Conservation (phyloP, 2,888 invertebrate genomes). For the Tetragnatha montana region DNA sequence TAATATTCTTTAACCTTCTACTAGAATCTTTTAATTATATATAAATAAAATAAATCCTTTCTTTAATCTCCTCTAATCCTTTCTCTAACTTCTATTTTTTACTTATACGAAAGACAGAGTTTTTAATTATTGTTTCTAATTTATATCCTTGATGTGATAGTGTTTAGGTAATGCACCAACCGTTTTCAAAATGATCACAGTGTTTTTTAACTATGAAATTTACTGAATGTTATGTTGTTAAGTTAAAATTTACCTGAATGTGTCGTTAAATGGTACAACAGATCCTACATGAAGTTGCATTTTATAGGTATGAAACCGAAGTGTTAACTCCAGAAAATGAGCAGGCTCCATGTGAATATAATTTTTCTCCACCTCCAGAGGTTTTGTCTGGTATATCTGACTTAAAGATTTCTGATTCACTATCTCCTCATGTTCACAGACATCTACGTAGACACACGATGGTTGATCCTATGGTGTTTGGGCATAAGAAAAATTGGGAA, state of each 20-base stretch:
- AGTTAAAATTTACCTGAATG: neutral
- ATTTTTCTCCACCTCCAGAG: slow-evolving; percentile 37
- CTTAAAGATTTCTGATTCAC: slow-evolving; percentile 38
- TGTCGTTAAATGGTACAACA: neutral
- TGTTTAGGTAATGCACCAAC: neutral
- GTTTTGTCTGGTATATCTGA: slow-evolving; percentile 40
- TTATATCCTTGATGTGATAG: neutral
- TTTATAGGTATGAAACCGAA: slow-evolving; percentile 57
- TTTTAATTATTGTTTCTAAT: neutral
- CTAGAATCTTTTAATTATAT: neutral
- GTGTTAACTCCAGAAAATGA: slow-evolving; percentile 26
- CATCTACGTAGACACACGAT: slow-evolving; percentile 62
- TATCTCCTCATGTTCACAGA: slow-evolving; percentile 62
- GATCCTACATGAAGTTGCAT: neutral
- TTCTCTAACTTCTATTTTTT: no score
- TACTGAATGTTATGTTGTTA: neutral
- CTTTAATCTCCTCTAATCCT: no score
- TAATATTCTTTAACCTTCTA: neutral
- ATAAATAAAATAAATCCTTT: neutral
- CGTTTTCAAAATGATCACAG: neutral
- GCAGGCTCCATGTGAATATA: slow-evolving; percentile 20
- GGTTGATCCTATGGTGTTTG: slow-evolving; percentile 57
- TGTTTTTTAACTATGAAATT: neutral
- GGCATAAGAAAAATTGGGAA: slow-evolving; percentile 43
- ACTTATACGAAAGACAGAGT: no score